Evolutionary conservation across 2,888 invertebrate genomes (phyloP).

Genomic region (Hemicrepidius hirtus): DNA sequence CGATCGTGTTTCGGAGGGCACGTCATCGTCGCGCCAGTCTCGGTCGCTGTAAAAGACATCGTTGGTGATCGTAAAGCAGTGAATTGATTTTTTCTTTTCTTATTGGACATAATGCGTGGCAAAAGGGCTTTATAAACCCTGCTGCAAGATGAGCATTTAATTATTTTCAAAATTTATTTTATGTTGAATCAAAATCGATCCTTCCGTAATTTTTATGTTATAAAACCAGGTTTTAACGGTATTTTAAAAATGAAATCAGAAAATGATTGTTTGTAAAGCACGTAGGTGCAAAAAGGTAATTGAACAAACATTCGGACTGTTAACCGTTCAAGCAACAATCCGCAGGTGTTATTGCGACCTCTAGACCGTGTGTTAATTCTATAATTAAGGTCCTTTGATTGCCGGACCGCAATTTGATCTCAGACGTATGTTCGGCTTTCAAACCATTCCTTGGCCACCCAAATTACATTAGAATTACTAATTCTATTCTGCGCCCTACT

Average conservation of each 20-base stretch:
- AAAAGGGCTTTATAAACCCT: too few relatives aligned
- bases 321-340: slow-evolving; percentile 40
- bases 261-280: background rate
- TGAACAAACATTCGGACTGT: background rate
- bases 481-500: slow-evolving; percentile 37
- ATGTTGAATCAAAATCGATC: too few relatives aligned
- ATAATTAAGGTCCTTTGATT: slow-evolving; percentile 59
- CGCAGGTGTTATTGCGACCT: slow-evolving; percentile 54
- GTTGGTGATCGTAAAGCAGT: too few relatives aligned
- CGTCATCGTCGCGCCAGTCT: too few relatives aligned
- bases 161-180: too few relatives aligned
- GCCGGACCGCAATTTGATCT: slow-evolving; percentile 57
- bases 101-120: too few relatives aligned
- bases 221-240: too few relatives aligned
- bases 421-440: slow-evolving; percentile 48
- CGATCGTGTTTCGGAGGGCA: too few relatives aligned
- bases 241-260: background rate
- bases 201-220: too few relatives aligned
- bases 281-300: background rate
- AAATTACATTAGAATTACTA: slow-evolving; percentile 47
- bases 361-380: slow-evolving; percentile 54
- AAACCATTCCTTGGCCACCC: slow-evolving; percentile 41
- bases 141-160: too few relatives aligned
- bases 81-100: too few relatives aligned
- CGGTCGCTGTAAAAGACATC: too few relatives aligned